phyloP scores from a whole-genome alignment of 2,113 vertebrate species.

The Xyrauchen texanus region DNA sequence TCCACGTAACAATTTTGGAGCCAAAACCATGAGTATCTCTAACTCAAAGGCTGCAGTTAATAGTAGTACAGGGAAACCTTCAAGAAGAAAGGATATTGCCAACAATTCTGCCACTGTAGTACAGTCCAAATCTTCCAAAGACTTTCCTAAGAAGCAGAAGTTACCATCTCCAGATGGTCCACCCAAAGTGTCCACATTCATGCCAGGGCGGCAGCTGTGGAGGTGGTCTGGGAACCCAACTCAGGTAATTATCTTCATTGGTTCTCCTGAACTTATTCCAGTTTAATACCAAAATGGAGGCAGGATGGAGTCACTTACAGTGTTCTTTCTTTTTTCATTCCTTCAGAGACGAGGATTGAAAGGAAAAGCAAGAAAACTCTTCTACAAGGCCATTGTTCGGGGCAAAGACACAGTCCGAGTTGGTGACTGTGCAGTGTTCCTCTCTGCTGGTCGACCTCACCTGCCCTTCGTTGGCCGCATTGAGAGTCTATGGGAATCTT shows the following conservation, averaged over 20 bases:
- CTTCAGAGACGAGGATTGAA: constrained; percentile 92
- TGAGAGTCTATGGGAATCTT: constrained; percentile 98
- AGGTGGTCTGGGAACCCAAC: constrained; percentile 97
- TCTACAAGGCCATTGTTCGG: constrained; percentile 97
- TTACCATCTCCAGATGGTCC: constrained; percentile 88
- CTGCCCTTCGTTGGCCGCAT: constrained; percentile 96
- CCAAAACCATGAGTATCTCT: constrained; percentile 71
- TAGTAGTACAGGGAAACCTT: constrained; percentile 57
- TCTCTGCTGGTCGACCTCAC: constrained; percentile 93
- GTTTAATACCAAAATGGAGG: neutral
- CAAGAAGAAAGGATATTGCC: constrained; percentile 79
- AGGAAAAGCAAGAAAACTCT: constrained; percentile 94
- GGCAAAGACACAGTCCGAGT: constrained; percentile 91
- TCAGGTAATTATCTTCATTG: constrained; percentile 76
- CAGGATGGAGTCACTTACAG: constrained; percentile 23
- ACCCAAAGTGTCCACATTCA: constrained; percentile 85
- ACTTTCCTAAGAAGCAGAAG: constrained; percentile 88
- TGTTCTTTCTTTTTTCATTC: constrained; percentile 24
- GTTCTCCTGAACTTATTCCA: neutral
- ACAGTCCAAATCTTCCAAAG: constrained; percentile 72
- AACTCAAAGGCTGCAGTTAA: constrained; percentile 74
- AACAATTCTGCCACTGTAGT: constrained; percentile 62
- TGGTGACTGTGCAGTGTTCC: constrained; percentile 95
- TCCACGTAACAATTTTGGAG: constrained; percentile 78
- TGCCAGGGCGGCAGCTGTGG: constrained; percentile 92